phyloP scores from a whole-genome alignment of 2,113 vertebrate genomes.

The Onychostoma macrolepis region DNA sequence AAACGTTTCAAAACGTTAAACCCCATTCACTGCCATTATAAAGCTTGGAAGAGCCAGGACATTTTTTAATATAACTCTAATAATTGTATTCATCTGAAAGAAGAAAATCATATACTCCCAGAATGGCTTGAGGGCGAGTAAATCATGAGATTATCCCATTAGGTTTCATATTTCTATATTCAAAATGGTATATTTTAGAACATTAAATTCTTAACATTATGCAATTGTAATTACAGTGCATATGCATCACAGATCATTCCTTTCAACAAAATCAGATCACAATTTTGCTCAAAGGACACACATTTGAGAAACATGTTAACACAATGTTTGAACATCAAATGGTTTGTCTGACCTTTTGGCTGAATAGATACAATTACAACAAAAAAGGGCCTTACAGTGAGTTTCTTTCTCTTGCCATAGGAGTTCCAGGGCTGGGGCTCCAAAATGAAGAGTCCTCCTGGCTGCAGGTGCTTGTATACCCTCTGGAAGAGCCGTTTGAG shows the following conservation, averaged over 20 bases:
- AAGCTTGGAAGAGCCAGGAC: no score
- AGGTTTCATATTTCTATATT: neutral
- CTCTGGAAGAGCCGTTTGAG: slow-evolving; percentile 86
- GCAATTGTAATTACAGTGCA: neutral
- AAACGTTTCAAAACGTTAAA: no score
- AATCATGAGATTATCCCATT: no score
- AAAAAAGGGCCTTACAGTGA: slow-evolving; percentile 69
- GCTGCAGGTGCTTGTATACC: slow-evolving; percentile 83
- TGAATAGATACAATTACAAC: slow-evolving; percentile 40
- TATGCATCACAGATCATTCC: neutral
- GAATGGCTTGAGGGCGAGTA: no score
- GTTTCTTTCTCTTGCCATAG: slow-evolving; percentile 85
- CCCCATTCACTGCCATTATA: no score
- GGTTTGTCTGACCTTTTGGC: slow-evolving; percentile 41
- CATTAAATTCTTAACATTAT: neutral
- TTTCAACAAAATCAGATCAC: neutral
- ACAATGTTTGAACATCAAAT: neutral
- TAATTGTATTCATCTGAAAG: no score
- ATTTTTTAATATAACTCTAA: no score
- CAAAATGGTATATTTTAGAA: neutral
- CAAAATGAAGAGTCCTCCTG: slow-evolving; percentile 85
- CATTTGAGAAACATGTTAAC: neutral
- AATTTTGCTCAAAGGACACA: neutral
- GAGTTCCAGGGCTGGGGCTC: slow-evolving; percentile 91
- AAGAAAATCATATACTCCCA: no score